Base-by-base conservation (phyloP, 2,888 invertebrate species). In the Aphidius colemani region DNA sequence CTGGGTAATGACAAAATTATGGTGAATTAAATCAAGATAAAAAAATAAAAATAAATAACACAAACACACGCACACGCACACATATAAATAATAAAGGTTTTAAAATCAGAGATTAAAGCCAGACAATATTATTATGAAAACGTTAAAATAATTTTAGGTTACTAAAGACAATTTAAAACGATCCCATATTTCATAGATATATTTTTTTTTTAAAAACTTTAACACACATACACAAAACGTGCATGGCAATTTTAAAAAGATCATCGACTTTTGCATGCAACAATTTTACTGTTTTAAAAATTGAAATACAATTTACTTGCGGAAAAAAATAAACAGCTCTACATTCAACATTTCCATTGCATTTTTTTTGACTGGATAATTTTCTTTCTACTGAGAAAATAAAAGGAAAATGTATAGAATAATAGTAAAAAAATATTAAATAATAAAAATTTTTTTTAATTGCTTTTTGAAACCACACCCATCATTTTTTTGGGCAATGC, bases 1-100 rank as follows among this genome's bases (percentile, higher is more conserved):
- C 59, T 64, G 70, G 68, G 69, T 75, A 73, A 75, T 75, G 73
- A 74, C 74, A 73, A 76, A 71, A 75, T 75, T 72, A 71, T 70
- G 67, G 67, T 70, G 71, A 72, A 73, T 75, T 72, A 73, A n/a
- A 48, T 48, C 59, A 48, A 61, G 59, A 53, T 45, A 57, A 45
- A 59, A 59, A 57, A 55, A 49, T 43, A 43, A 40, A 51, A 53
- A 56, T 11, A 51, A 57, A 51, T n/a, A n/a, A n/a, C n/a, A 53
- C 45, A 57, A 53, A 39, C 46, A 57, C 30, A 30, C 30, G 5
- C 30, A 57, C 30, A 30, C 30, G 5, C 30, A 5, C 30, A 30
- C 30, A 30, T 30, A 30, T 30, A 30, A 30, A 30, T 30, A 30
- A 30, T 30, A 30, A 30, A 30, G 30, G 30, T 30, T 30, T 30